Base-by-base conservation (phyloP, 1,140 invertebrate species). In the Odontomachus brunneus region DNA sequence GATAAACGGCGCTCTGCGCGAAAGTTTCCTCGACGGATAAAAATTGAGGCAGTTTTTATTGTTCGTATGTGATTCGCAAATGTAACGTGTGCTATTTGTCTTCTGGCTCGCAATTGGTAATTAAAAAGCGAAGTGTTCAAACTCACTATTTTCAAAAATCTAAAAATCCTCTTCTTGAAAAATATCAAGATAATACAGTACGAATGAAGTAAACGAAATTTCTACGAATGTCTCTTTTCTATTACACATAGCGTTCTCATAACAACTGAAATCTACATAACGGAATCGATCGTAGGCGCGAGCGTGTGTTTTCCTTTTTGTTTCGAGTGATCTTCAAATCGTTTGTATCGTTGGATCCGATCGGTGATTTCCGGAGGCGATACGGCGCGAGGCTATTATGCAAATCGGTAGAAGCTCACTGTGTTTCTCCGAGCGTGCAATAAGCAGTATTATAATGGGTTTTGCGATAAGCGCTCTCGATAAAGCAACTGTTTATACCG, bases 391-490 rank as follows among this genome's bases (percentile, higher is more conserved):
- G 19, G 33, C 51, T 29, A 59, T 73, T 74, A 82, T 62, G 53
- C 22, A 81, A 72, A 72, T 82, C 55, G 63, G n/a, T 44, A 38
- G 29, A 49, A 74, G 78, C 57, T 82, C 33, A 60, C 24, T 82
- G 44, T 63, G 55, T 74, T 82, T 51, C 69, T 74, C 69, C n/a
- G 19, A 51, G 17, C 55, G 24, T 15, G 57, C 69, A 82, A 74
- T 74, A 82, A 82, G 57, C 55, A 44, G n/a, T 33, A 74, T 82
- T 74, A 74, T 74, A 82, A 82, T 74, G 33, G 55, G 19, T 44
- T 82, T 26, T 62, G 69, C 69, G 69, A 74, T 82, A 82, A 82
- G 78, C 78, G 67, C 65, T 74, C 65, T 74, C 55, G 57, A 82
- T 82, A 82, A 53, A 74, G 78, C 57, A 72, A 51, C 69, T 74